phyloP scores from a whole-genome alignment of 2,797 vertebrate species.

The Sebastes glaucus region DNA sequence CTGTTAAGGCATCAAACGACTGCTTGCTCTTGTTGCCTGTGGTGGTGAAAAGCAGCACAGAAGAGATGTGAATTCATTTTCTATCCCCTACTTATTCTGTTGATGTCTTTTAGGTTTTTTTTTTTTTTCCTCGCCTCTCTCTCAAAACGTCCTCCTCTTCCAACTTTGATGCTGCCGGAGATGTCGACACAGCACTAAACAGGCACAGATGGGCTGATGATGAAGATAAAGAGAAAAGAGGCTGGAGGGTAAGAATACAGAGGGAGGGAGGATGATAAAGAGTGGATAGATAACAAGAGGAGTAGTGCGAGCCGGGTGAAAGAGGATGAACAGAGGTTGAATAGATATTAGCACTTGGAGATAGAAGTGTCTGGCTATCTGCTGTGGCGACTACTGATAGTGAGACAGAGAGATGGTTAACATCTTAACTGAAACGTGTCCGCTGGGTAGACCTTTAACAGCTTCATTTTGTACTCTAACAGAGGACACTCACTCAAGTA shows the following conservation, averaged over 20 bases:
- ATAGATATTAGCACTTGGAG: constrained; percentile 47
- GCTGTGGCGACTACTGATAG: constrained; percentile 24
- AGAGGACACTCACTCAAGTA: constrained; percentile 8
- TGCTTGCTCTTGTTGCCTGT: constrained; percentile 52
- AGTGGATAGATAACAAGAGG: constrained; percentile 45
- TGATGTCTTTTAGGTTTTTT: constrained; percentile 37
- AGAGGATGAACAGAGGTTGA: constrained; percentile 54
- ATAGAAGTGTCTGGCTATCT: constrained; percentile 35
- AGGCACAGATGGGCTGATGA: constrained; percentile 49
- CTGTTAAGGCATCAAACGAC: constrained; percentile 55
- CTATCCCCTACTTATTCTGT: constrained; percentile 29
- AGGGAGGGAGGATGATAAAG: constrained; percentile 7
- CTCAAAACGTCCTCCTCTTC: constrained; percentile 40
- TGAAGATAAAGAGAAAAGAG: constrained; percentile 57
- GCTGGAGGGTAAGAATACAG: constrained; percentile 32
- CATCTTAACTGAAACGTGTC: constrained; percentile 29
- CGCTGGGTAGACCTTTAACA: constrained; percentile 13
- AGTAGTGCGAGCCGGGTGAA: constrained; percentile 29
- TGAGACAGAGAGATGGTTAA: constrained; percentile 27
- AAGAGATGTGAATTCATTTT: constrained; percentile 53
- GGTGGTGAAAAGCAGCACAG: constrained; percentile 43
- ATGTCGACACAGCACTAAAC: constrained; percentile 59
- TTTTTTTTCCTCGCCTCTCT: not conserved
- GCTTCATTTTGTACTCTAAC: constrained; percentile 21
- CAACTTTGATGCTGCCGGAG: constrained; percentile 59